A percentile compares a stretch with the other conserved stretches of the same genome.
Evolutionary conservation across 2,113 vertebrate genomes (phyloP).

Genomic region (Furnarius figulus): DNA sequence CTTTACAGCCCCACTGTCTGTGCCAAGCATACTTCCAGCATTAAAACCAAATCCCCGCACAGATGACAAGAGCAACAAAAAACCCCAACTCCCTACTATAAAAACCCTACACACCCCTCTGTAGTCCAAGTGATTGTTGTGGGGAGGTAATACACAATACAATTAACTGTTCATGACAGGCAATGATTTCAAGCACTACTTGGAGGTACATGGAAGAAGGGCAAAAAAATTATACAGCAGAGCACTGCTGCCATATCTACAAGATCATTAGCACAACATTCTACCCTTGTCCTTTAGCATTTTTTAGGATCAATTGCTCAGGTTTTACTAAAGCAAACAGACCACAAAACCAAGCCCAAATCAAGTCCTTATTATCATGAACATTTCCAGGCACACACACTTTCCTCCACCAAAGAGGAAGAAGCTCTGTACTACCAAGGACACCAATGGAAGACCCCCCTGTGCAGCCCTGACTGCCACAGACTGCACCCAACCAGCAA

Average conservation of each 20-base stretch:
- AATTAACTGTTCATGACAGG: background rate
- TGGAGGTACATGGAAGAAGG: background rate
- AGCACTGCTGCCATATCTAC: background rate
- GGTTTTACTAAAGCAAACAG: background rate
- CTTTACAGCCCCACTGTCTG: accelerated
- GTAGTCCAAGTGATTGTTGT: background rate
- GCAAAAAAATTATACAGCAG: background rate
- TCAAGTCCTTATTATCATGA: background rate
- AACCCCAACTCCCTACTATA: background rate
- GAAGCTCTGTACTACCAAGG: background rate
- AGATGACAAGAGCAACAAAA: background rate
- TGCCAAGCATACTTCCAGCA: background rate
- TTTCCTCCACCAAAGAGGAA: background rate
- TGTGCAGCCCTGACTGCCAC: background rate
- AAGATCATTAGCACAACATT: background rate
- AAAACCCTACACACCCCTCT: background rate
- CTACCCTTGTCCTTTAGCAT: background rate
- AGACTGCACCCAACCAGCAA: background rate
- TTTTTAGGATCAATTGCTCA: background rate
- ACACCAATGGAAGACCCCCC: background rate
- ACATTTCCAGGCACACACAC: background rate
- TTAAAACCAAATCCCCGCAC: background rate
- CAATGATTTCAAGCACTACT: background rate
- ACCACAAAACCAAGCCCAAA: background rate
- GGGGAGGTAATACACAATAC: background rate